A percentile compares a stretch with the other conserved stretches of the same genome.
phyloP scores from a whole-genome alignment of 1,140 invertebrate species.

The Halesus radiatus region DNA sequence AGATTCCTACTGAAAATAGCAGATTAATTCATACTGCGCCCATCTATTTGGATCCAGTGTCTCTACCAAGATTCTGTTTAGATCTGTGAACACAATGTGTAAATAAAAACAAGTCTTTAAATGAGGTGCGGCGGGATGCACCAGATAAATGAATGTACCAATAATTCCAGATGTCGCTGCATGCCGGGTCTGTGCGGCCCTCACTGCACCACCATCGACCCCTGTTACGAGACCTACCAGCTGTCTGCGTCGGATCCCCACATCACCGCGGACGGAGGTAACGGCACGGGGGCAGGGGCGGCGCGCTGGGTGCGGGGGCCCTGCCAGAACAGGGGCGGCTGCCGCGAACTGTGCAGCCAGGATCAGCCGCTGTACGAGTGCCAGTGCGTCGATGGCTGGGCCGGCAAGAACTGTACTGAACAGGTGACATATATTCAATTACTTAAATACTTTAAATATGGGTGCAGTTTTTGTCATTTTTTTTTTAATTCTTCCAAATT shows the following conservation, averaged over 20 bases:
- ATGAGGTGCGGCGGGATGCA: no score
- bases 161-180: conserved; percentile 68
- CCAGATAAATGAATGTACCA: no score
- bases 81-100: no score
- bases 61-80: no score
- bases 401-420: conserved; percentile 79
- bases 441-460: no score
- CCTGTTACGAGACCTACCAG: conserved; percentile 68
- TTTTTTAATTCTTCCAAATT: no score
- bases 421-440: conserved; percentile 64
- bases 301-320: conserved; percentile 62
- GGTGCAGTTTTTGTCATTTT: no score
- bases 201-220: conserved; percentile 79
- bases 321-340: conserved; percentile 79
- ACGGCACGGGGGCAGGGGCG: conserved; percentile 10
- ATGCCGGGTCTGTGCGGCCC: conserved; percentile 77
- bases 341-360: conserved; percentile 74
- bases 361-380: conserved; percentile 74
- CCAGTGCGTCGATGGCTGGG: conserved; percentile 75
- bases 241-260: background rate
- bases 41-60: no score
- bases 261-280: background rate
- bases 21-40: no score
- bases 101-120: no score
- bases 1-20: no score